These are phyloP conservation scores for Philonicus albiceps DNA, from an alignment of 2,888 invertebrate genomes.

Conservation along the genomic window DNA sequence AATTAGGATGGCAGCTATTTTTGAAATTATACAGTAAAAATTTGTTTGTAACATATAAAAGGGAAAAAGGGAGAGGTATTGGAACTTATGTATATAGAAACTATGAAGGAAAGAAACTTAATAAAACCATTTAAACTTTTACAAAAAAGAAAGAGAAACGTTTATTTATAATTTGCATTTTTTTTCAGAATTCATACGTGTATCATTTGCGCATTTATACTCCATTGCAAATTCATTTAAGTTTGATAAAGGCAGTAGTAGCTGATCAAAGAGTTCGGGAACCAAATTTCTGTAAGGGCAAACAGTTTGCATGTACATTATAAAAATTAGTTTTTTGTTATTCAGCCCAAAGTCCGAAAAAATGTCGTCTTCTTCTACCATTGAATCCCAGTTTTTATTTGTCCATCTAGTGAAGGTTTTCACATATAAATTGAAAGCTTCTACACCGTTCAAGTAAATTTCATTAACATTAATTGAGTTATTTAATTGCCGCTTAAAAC, in stretches of 20 bases:
- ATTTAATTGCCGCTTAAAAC: neutral
- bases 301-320: constrained; percentile 59
- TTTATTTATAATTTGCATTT: neutral
- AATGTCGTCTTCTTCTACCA: constrained; percentile 57
- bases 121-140: neutral
- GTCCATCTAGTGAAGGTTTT: neutral
- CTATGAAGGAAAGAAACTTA: neutral
- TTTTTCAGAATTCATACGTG: neutral
- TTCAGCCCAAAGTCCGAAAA: constrained; percentile 54
- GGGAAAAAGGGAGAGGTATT: too few relatives aligned
- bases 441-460: neutral
- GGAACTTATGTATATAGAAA: too few relatives aligned
- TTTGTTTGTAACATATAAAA: too few relatives aligned
- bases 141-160: neutral
- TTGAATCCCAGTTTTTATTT: constrained; percentile 46
- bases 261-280: neutral
- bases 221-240: neutral
- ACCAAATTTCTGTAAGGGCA: constrained; percentile 49
- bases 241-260: neutral
- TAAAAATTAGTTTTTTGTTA: constrained; percentile 58
- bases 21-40: too few relatives aligned
- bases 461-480: neutral
- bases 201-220: neutral
- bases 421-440: neutral
- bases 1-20: too few relatives aligned